Evolutionary conservation across 2,797 vertebrate species (phyloP).

Genomic region (Ammospiza maritima): DNA sequence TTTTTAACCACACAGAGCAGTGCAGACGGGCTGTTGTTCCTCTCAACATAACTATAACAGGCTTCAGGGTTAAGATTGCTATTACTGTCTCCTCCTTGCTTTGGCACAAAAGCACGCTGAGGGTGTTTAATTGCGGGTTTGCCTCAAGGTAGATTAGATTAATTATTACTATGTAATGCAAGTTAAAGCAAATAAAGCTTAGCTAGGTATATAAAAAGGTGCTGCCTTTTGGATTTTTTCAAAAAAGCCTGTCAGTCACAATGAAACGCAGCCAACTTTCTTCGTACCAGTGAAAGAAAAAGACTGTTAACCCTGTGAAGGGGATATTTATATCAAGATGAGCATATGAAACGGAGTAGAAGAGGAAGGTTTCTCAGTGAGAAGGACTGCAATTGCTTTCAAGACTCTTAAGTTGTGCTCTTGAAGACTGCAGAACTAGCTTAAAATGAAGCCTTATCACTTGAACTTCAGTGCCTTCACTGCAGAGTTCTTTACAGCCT

Average conservation of each 20-base stretch:
- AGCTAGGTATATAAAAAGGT: slow-evolving; percentile 80
- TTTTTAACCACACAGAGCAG: slow-evolving; percentile 75
- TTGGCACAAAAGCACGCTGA: slow-evolving; percentile 82
- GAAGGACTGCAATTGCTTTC: slow-evolving; percentile 79
- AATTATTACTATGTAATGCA: slow-evolving; percentile 87
- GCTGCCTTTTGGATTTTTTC: slow-evolving; percentile 76
- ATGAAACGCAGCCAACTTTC: slow-evolving; percentile 75
- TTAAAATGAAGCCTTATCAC: slow-evolving; percentile 79
- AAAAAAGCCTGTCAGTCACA: slow-evolving; percentile 73
- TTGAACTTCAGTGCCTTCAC: slow-evolving; percentile 88
- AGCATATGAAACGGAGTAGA: slow-evolving; percentile 69
- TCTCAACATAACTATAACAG: slow-evolving; percentile 77
- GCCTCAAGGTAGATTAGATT: slow-evolving; percentile 84
- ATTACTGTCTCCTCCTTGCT: slow-evolving; percentile 81
- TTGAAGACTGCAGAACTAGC: slow-evolving; percentile 77
- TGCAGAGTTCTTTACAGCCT: slow-evolving; percentile 84
- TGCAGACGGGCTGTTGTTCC: slow-evolving; percentile 74
- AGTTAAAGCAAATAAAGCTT: slow-evolving; percentile 83
- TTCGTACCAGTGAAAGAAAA: slow-evolving; percentile 70
- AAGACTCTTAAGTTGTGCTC: slow-evolving; percentile 72
- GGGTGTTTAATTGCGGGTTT: slow-evolving; percentile 81
- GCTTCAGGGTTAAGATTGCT: slow-evolving; percentile 83
- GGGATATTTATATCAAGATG: slow-evolving; percentile 75
- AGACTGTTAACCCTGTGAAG: slow-evolving; percentile 71
- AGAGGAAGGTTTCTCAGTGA: slow-evolving; percentile 80